Evolutionary conservation across 2,797 vertebrate species (phyloP).

Genomic region (Spea hammondii): DNA sequence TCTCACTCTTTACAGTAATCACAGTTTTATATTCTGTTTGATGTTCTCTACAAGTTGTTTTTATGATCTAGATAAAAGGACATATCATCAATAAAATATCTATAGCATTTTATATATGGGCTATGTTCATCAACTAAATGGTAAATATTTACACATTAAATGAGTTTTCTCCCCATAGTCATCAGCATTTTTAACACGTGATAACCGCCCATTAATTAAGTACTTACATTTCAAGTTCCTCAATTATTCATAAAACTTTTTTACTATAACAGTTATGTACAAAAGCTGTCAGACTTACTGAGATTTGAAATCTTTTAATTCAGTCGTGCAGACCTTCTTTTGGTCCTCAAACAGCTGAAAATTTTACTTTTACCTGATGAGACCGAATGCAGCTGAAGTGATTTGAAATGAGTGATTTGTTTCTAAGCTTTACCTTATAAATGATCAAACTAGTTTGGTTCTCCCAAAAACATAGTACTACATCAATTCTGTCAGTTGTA

Average conservation of each 20-base stretch:
- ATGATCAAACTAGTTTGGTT: constrained; percentile 37
- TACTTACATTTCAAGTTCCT: neutral
- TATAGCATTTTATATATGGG: no score
- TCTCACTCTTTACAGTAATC: no score
- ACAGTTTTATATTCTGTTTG: no score
- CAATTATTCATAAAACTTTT: neutral
- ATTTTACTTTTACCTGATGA: constrained; percentile 50
- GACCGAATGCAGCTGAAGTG: constrained; percentile 44
- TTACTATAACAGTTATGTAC: constrained; percentile 1
- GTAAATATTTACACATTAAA: no score
- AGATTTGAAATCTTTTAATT: constrained; percentile 51
- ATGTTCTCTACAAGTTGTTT: no score
- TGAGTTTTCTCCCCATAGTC: no score
- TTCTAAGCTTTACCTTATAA: constrained; percentile 44
- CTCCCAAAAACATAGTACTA: constrained; percentile 48
- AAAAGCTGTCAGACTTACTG: neutral
- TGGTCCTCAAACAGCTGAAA: constrained; percentile 49
- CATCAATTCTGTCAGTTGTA: constrained; percentile 49
- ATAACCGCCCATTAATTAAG: neutral
- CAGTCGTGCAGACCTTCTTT: constrained; percentile 41
- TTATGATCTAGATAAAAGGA: no score
- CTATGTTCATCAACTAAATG: no score
- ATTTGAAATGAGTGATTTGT: constrained; percentile 46
- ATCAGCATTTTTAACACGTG: no score
- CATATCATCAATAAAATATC: neutral